Evolutionary conservation across 2,797 vertebrate genomes (phyloP), one percentile per base, ranked within the genome.

Genomic region (Thripadectes ignobilis): DNA sequence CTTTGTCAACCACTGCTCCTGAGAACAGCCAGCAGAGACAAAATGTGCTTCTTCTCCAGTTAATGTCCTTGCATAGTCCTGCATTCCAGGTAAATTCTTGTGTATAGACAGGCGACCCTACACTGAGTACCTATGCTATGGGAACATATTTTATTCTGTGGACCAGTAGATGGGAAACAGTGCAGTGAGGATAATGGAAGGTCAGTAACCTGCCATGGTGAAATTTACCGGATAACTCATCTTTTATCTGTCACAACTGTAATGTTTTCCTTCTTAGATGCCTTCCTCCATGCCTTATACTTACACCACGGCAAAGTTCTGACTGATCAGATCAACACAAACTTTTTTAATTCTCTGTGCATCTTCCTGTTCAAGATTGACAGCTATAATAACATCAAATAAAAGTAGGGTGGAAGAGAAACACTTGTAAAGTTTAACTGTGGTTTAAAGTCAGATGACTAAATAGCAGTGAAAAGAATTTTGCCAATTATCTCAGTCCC

Each of bases 51-150:
- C 36, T 80, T 83, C 32, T 67, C 9, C 26, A 55, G 14, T 7
- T 29, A 21, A 10, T 16, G 26, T 52, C 39, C 6, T 5, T 66
- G 14, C 55, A n/a, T 6, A 41, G 20, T 30, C 8, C 49, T 65
- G 19, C 26, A 49, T 51, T 87, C 45, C 12, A 24, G 17, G 7
- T 41, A 36, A 55, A 16, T 20, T 29, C 22, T 49, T 18, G 34
- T 76, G 22, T 48, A 26, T 13, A 65, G 52, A 17, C 17, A 85
- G 45, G 22, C 58, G 48, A 59, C 21, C 14, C 51, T 45, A 48
- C 0, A 0, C 5, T 36, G 26, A 45, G 3, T 41, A 21, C 49
- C n/a, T 54, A 11, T 49, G 30, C 51, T 45, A n/a, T 2, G 8
- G 36, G 7, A 10, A 43, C 26, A 1, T 22, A 34, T 46, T 89